A percentile compares a stretch with the other conserved stretches of the same genome.
Conservation (phyloP, 2,888 invertebrate species). For the Euzetes globulus region DNA sequence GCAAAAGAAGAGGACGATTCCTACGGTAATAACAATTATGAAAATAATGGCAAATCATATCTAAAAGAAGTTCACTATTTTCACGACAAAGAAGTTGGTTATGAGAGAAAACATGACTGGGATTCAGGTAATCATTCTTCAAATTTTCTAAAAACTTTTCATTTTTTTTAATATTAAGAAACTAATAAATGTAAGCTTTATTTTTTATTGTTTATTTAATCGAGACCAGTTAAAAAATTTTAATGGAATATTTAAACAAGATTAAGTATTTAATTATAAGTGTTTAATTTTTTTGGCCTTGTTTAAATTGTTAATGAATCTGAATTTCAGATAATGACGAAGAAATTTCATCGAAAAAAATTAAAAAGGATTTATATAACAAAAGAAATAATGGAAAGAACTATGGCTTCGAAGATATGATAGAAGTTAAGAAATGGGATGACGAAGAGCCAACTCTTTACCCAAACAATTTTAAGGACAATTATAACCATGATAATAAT, state of each 20-base stretch:
- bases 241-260: no score
- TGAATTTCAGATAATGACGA: not conserved
- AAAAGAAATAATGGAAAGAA: not conserved
- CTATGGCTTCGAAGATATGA: not conserved
- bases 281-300: no score
- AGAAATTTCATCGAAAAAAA: not conserved
- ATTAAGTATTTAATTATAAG: no score
- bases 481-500: not conserved
- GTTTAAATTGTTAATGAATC: no score
- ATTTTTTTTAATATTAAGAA: no score
- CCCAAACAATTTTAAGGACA: not conserved
- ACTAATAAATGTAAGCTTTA: no score
- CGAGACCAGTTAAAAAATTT: no score
- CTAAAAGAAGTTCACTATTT: not conserved
- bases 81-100: not conserved
- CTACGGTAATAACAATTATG: not conserved
- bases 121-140: not conserved
- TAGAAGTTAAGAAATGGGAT: not conserved
- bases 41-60: not conserved
- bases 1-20: not conserved
- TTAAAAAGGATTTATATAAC: conserved; percentile 5
- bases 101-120: not conserved
- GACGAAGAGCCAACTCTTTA: not conserved
- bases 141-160: no score
- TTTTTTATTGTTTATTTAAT: no score